Base-by-base conservation (phyloP, 2,113 vertebrate genomes). In the Phalacrocorax brasilianus region DNA sequence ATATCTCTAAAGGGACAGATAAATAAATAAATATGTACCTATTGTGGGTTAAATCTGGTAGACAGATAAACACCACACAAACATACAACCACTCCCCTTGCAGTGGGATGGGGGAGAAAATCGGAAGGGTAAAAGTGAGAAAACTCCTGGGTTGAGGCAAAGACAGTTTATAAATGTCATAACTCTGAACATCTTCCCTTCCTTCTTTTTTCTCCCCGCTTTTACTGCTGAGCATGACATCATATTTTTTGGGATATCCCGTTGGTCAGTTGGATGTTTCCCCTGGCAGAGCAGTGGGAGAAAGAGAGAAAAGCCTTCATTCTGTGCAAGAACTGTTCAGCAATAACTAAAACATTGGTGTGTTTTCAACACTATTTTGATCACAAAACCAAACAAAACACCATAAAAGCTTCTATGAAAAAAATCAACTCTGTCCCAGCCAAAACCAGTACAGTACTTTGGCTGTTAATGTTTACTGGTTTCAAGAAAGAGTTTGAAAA, bases 161-260 rank as follows among this genome's bases (percentile, higher is more conserved):
- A 55, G 28, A 14, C 9, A 27, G 28, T 47, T 79, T 79, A 47
- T 4, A 40, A 55, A 72, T 6, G 5, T 3, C 6, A 8, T 61
- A 3, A 40, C 23, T 40, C 23, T 3, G 4, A 63, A 40, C 1
- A 1, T n/a, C 8, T 8, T 2, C n/a, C 12, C 15, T 58, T 52
- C 27, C 9, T 71, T 9, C 19, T 59, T 26, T 40, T 62, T 74
- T 32, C 14, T 9, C 8, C 4, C 23, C 28, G 58, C 5, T 79
- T 56, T 79, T 45, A 62, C 42, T 74, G 35, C 18, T 74, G 42
- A 61, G 28, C 21, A 42, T 19, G 44, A 27, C 2, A 12, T 33
- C 18, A 4, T 44, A 20, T 42, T 3, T 40, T 73, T 5, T 26
- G 16, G 32, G 20, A 50, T 38, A 50, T 3, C 8, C 2, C 58